Conservation (phyloP, 2,888 invertebrate species). For the Chrysolina haemoptera region DNA sequence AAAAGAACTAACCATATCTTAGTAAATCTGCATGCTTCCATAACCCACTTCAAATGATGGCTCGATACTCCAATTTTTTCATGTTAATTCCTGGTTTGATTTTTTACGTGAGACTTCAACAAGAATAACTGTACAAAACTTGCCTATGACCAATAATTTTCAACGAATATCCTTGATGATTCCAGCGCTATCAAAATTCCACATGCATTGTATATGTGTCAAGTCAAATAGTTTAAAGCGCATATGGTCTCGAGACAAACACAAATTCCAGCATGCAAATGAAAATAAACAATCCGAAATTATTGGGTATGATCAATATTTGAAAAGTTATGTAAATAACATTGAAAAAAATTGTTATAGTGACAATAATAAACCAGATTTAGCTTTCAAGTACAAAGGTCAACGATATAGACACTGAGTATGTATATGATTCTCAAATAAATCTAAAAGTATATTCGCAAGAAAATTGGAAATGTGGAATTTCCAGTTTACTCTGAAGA, state of each 20-base stretch:
- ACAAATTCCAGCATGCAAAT: background rate
- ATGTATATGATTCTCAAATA: background rate
- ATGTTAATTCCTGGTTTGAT: too few species aligned
- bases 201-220: background rate
- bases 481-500: background rate
- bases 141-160: too few species aligned
- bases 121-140: too few species aligned
- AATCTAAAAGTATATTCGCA: too few species aligned
- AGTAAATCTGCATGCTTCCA: too few species aligned
- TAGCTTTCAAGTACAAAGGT: background rate
- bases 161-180: too few species aligned
- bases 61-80: too few species aligned
- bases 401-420: background rate
- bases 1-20: too few species aligned
- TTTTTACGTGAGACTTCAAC: too few species aligned
- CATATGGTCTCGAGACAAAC: background rate
- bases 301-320: background rate
- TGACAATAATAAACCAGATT: background rate
- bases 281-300: conserved; percentile 2
- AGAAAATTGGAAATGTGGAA: background rate
- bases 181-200: too few species aligned
- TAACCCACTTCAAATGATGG: too few species aligned
- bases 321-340: background rate
- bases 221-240: background rate
- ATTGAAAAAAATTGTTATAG: background rate